Base-by-base conservation (phyloP, 2,113 vertebrate genomes). In the Oryzias javanicus region DNA sequence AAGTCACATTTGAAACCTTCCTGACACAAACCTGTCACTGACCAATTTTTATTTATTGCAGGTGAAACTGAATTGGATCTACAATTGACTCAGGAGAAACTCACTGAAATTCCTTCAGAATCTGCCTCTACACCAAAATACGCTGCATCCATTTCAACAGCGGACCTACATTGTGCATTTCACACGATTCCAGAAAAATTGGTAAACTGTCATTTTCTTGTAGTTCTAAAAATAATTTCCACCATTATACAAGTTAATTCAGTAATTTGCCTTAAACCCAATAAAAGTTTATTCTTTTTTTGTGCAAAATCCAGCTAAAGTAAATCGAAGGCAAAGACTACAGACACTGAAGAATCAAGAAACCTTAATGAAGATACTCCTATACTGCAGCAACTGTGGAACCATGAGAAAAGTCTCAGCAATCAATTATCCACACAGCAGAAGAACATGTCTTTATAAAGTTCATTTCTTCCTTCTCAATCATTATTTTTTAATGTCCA, bases 161-260 rank as follows among this genome's bases (percentile, higher is more conserved):
- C 79, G 15, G 89, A 93, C 60, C 62, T 80, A 47, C 78, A 76
- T 76, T 86, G 59, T 72, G 76, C 77, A 6, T 65, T 78, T 61
- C 80, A 60, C 29, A 87, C 86, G 52, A 59, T 83, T 16, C 78
- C 86, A 52, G n/a, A 76, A 60, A 54, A 89, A 90, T 72, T 92
- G 94, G 95, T 97, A 91, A 15, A 24, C 3, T 59, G 4, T 27
- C 6, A 35, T 35, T 35, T 35, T 35, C 3, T 35, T 2, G 35
- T 3, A 35, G 35, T 35, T 12, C 12, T 35, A 12, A 35, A 35
- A 35, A 35, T 12, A 35, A 35, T 35, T 35, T 2, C 35, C 10
- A 10, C 12, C 35, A 35, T 35, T 35, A 35, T 35, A 12, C 10
- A 35, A 12, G 2, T 8, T 35, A 12, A 35, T 35, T 8, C 35